Base-by-base conservation (phyloP, 2,888 invertebrate genomes). In the Eupithecia subumbrata region DNA sequence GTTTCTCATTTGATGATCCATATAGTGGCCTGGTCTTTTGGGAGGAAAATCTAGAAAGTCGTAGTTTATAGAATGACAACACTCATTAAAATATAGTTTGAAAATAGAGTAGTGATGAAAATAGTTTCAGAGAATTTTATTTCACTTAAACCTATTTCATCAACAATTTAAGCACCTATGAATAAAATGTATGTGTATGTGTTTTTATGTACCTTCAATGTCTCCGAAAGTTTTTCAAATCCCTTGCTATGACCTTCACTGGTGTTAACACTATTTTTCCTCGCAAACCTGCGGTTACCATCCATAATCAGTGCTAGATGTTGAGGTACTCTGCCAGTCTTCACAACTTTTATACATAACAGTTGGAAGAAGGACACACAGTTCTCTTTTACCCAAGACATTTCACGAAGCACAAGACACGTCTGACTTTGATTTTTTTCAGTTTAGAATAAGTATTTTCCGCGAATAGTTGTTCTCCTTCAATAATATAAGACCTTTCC, bases 281-380 rank as follows among this genome's bases (percentile, higher is more conserved):
- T 96, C 0, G 99, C 99, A 92, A 96, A 99, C 73, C 99, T 96
- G 73, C 99, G 96, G 91, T 99, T 99, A 9, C 99, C 99, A 93
- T 99, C 99, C 99, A 99, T 99, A 78, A 99, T 99, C 87, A 99
- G 97, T 1, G 99, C 99, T 80, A 99, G 95, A 91, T 99, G 99
- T 79, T 96, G 96, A 0, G 99, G 99, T 76, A 99, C 94, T 45
- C 96, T 96, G 5, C 99, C 99, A 56, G 96, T 96, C 90, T 97
- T 97, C 34, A 98, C 92, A 12, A 99, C 95, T 89, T 92, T 92
- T 56, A 95, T 91, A 84, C 97, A 97, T 72, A 98, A 92, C 72
- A 95, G 95, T 94, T 99, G 98, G 75, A 97, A 93, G 96, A 97
- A 97, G 77, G 96, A 96, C 82, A 97, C 95, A 77, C 96, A 95